Conservation (phyloP, 2,888 invertebrate species). For the Sinopyrophorus schimmeli region DNA sequence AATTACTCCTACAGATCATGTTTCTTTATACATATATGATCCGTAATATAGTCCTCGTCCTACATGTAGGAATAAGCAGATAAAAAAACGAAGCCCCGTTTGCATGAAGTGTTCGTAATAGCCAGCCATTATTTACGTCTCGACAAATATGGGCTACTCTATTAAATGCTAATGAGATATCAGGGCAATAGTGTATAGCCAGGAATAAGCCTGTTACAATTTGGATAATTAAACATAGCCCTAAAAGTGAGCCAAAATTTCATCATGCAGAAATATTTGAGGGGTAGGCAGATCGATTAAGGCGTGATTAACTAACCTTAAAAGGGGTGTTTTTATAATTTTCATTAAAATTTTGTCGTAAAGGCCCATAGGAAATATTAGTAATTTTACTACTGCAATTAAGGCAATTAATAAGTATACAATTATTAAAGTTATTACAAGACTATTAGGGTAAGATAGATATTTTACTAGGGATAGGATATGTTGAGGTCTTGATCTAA, state of each 20-base stretch:
- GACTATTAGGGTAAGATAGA: slow-evolving; percentile 59
- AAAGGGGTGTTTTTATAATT: slow-evolving; percentile 57
- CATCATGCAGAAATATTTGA: slow-evolving; percentile 66
- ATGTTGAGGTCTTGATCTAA: slow-evolving; percentile 34
- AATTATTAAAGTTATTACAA: slow-evolving; percentile 60
- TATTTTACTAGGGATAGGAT: slow-evolving; percentile 59
- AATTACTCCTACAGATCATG: slow-evolving; percentile 68
- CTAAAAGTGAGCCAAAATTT: slow-evolving; percentile 71
- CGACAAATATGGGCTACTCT: slow-evolving; percentile 71
- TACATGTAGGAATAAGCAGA: slow-evolving; percentile 70
- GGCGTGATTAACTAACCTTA: slow-evolving; percentile 64
- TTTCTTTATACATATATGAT: slow-evolving; percentile 56
- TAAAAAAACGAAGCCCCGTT: slow-evolving; percentile 76
- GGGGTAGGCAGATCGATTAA: slow-evolving; percentile 65
- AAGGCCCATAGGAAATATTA: slow-evolving; percentile 59
- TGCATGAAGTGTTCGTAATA: slow-evolving; percentile 67
- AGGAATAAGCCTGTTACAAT: slow-evolving; percentile 70
- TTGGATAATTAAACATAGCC: slow-evolving; percentile 66
- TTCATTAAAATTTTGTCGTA: slow-evolving; percentile 60
- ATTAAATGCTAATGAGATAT: slow-evolving; percentile 66
- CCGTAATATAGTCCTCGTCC: slow-evolving; percentile 66
- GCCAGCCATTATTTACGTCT: slow-evolving; percentile 71
- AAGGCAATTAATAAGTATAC: slow-evolving; percentile 64
- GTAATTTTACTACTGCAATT: slow-evolving; percentile 63
- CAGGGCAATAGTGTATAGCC: slow-evolving; percentile 70